Base-by-base conservation (phyloP, 2,888 invertebrate genomes). In the Carpatolechia fugitivella region DNA sequence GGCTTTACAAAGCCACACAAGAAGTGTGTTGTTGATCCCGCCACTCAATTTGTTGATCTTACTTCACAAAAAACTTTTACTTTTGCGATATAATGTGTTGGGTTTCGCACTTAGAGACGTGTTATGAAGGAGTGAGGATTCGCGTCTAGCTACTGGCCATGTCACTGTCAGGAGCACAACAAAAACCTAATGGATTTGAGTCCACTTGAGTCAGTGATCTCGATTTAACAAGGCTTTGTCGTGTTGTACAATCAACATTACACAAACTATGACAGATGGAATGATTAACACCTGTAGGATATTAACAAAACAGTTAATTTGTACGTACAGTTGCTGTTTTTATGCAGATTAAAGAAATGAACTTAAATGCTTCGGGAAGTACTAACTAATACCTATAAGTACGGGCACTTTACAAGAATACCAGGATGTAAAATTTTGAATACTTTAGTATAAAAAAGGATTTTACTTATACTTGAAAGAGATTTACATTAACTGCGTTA, bases 121-220 rank as follows among this genome's bases (percentile, higher is more conserved):
- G 24, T 24, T 24, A 24, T 24, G 24, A 24, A 24, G 6, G 24
- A 24, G 24, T 3, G 3, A 24, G 24, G 24, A 24, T 24, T 24
- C 6, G 24, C 24, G 6, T 6, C 6, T 4, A 4, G 24, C 29
- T 20, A 20, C 24, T 24, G n/a, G n/a, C 44, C 44, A 76, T 80
- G 82, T 84, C 79, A 82, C 69, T 86, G 86, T 84, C 85, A 81
- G 68, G 49, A 44, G 56, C 13, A 10, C 57, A 56, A 54, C 60
- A 66, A 65, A 72, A 77, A 76, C 70, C 70, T 75, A 71, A 64
- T 62, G 65, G 67, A 64, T 35, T 38, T 44, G 56, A 61, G 62
- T 24, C 24, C 24, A 24, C 24, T 24, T 24, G 24, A 4, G 24
- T 61, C 64, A 60, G 57, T 61, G 62, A 60, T 61, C 60, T 59